Evolutionary conservation across 2,113 vertebrate species (phyloP).

Genomic region (Periophthalmodon schlosseri): DNA sequence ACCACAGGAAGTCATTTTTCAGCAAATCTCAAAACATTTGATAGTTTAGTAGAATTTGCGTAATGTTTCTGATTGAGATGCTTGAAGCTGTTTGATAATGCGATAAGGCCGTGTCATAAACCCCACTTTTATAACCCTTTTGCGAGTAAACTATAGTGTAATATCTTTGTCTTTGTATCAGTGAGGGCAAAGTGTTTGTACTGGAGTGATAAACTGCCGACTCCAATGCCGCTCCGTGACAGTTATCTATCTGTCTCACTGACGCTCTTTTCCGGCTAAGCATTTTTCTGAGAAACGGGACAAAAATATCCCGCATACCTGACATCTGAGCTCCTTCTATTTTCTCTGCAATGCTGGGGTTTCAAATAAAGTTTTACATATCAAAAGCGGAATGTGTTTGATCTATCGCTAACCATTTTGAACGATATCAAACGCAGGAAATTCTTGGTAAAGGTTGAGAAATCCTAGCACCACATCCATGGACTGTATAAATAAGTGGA

Average conservation of each 20-base stretch:
- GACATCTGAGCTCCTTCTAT: conserved; percentile 63
- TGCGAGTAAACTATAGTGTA: background rate
- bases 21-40: conserved; percentile 13
- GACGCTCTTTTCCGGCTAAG: conserved; percentile 29
- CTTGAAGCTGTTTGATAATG: background rate
- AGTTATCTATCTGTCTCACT: conserved; percentile 14
- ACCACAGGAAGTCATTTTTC: conserved; percentile 4
- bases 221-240: conserved; percentile 16
- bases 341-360: conserved; percentile 49
- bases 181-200: conserved; percentile 1
- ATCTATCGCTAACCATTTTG: conserved; percentile 59
- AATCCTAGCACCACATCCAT: conserved; percentile 56
- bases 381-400: conserved; percentile 65
- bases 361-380: conserved; percentile 67
- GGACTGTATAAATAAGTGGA: too few relatives aligned
- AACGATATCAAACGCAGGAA: conserved; percentile 64
- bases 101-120: conserved; percentile 7
- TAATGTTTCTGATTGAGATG: background rate
- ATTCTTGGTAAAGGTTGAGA: conserved; percentile 62
- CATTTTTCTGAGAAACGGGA: conserved; percentile 55
- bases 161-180: background rate
- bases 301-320: conserved; percentile 58
- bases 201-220: conserved; percentile 10
- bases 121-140: conserved; percentile 15
- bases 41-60: conserved; percentile 11